These are phyloP conservation scores for Drosophila picticornis DNA, from an alignment of 2,888 invertebrate species.

Conservation along the genomic window DNA sequence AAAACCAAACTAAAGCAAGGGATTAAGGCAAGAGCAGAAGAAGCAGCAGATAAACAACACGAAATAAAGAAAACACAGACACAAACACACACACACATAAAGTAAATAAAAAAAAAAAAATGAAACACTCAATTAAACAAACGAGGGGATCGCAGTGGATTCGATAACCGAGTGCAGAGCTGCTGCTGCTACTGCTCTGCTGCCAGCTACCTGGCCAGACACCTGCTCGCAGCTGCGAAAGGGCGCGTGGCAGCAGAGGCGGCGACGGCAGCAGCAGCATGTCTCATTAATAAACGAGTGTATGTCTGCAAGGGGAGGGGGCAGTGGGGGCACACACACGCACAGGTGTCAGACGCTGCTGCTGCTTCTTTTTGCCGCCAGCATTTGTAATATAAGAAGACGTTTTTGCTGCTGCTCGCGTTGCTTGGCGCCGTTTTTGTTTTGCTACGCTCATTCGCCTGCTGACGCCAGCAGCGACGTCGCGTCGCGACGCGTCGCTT, in stretches of 20 bases:
- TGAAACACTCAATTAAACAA: conserved; percentile 56
- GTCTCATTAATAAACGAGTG: conserved; percentile 67
- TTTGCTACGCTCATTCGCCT: conserved; percentile 68
- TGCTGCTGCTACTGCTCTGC: conserved; percentile 7
- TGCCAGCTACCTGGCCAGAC: conserved; percentile 40
- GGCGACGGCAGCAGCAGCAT: conserved; percentile 25
- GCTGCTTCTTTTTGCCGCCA: conserved; percentile 45
- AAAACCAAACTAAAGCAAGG: conserved; percentile 2
- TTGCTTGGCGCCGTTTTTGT: conserved; percentile 58
- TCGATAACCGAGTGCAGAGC: conserved; percentile 30
- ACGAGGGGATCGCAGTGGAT: conserved; percentile 34
- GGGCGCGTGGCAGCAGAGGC: conserved; percentile 52
- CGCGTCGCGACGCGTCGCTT: conserved; percentile 16
- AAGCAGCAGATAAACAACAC: conserved; percentile 12
- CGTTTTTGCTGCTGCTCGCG: conserved; percentile 21
- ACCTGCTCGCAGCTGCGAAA: conserved; percentile 46
- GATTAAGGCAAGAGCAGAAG: conserved; percentile 15
- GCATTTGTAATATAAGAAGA: conserved; percentile 58
- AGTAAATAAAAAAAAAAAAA: conserved; percentile 56
- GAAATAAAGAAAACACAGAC: conserved; percentile 12
- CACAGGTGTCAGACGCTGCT: conserved; percentile 65
- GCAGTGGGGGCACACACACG: conserved; percentile 24
- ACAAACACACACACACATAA: conserved; percentile 21
- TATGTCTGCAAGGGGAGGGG: conserved; percentile 3
- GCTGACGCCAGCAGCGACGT: conserved; percentile 36